Conservation (phyloP, 2,888 invertebrate genomes). For the Arctia plantaginis region DNA sequence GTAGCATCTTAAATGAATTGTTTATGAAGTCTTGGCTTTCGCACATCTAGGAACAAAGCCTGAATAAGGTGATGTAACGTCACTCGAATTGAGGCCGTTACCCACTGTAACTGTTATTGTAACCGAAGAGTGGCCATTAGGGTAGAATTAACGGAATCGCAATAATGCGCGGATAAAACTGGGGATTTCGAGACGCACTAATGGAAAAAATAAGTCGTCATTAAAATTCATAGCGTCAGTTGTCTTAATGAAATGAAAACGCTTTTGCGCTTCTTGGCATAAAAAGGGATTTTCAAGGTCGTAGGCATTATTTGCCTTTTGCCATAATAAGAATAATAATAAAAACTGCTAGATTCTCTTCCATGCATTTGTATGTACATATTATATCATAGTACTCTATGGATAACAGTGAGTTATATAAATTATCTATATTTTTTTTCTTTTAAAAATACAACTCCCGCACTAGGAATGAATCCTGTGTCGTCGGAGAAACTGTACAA, state of each 20-base stretch:
- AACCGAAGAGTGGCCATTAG: slow-evolving; percentile 33
- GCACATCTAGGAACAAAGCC: not conserved
- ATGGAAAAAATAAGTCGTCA: slow-evolving; percentile 49
- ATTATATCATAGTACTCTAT: no score
- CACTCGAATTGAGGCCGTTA: slow-evolving; percentile 23
- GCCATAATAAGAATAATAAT: not conserved
- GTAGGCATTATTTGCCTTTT: not conserved
- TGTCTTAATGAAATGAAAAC: slow-evolving; percentile 38
- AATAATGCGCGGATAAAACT: slow-evolving; percentile 37
- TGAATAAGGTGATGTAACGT: slow-evolving; percentile 10
- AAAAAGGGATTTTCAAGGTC: not conserved
- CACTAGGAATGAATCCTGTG: no score
- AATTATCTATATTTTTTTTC: no score
- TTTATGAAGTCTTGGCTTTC: not conserved
- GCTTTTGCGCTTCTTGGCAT: slow-evolving; percentile 6
- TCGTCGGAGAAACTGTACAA: no score
- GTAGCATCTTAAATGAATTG: not conserved
- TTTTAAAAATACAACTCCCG: no score
- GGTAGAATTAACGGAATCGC: slow-evolving; percentile 39
- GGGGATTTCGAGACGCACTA: slow-evolving; percentile 33
- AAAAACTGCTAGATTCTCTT: not conserved
- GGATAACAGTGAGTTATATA: no score
- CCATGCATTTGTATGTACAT: no score
- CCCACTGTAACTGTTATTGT: slow-evolving; percentile 36
- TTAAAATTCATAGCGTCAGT: slow-evolving; percentile 45